Conservation (phyloP, 2,888 invertebrate species). For the Cantharis nigra region DNA sequence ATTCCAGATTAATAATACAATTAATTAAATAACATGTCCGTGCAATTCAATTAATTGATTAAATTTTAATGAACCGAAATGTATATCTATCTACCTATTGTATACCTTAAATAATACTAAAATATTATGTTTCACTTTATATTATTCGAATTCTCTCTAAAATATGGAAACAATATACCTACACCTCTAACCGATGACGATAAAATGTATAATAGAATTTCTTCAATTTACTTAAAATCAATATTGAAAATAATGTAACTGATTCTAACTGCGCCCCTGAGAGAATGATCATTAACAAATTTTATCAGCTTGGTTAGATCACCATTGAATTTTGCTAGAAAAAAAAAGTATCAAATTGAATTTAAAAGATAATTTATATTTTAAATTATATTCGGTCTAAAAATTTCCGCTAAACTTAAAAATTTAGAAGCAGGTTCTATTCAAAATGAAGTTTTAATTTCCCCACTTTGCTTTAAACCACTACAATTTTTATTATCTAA, state of each 20-base stretch:
- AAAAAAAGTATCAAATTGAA: neutral
- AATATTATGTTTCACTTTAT: neutral
- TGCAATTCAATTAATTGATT: neutral
- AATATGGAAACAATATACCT: neutral
- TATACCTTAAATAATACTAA: neutral
- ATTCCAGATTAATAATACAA: conserved; percentile 1
- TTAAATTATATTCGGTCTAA: neutral
- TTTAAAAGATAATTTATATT: neutral
- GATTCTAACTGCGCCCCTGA: neutral
- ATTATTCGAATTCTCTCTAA: neutral
- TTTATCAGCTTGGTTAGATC: neutral
- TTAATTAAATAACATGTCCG: neutral
- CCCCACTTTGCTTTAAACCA: neutral
- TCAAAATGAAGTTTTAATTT: neutral
- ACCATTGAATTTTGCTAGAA: neutral
- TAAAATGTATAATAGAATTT: neutral
- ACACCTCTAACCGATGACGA: neutral
- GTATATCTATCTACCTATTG: neutral
- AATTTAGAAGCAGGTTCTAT: neutral
- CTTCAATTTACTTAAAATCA: neutral
- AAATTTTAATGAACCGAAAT: neutral
- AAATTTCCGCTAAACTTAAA: neutral
- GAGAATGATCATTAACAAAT: neutral
- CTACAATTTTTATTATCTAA: neutral
- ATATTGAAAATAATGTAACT: neutral